Conservation (phyloP, 2,797 vertebrate genomes). For the Microctenopoma stevenorrisi region DNA sequence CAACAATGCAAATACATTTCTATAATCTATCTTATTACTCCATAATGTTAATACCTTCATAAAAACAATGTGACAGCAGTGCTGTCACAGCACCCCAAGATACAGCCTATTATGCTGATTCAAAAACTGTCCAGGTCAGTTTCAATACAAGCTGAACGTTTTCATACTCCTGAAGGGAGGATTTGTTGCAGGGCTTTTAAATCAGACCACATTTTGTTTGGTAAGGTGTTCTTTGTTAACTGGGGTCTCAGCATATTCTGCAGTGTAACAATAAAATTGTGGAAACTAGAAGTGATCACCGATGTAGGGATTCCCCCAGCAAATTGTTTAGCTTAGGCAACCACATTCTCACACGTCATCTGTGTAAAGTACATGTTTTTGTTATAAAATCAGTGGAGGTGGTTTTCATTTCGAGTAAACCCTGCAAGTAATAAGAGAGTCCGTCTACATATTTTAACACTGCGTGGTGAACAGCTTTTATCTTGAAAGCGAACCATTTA, state of each 20-base stretch:
- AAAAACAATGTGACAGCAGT: too few species aligned
- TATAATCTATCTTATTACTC: neutral
- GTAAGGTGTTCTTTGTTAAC: neutral
- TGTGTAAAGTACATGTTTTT: too few species aligned
- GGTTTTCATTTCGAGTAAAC: neutral
- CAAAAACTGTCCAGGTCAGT: neutral
- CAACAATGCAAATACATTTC: neutral
- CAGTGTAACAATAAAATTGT: neutral
- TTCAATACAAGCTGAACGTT: too few species aligned
- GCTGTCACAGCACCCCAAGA: neutral
- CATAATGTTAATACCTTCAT: neutral
- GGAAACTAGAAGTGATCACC: neutral
- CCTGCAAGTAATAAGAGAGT: neutral
- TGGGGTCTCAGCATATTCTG: neutral
- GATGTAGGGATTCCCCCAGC: neutral
- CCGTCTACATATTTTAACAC: neutral
- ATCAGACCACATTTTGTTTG: neutral
- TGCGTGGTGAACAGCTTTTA: slow-evolving; percentile 1
- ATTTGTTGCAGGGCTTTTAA: neutral
- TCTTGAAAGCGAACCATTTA: neutral
- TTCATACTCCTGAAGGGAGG: neutral
- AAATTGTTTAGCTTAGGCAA: neutral
- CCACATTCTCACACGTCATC: neutral
- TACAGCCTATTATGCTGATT: neutral
- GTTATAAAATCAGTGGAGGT: neutral